These are phyloP conservation scores for Parascotia fuliginaria DNA, from an alignment of 2,888 invertebrate species.

Conservation along the genomic window DNA sequence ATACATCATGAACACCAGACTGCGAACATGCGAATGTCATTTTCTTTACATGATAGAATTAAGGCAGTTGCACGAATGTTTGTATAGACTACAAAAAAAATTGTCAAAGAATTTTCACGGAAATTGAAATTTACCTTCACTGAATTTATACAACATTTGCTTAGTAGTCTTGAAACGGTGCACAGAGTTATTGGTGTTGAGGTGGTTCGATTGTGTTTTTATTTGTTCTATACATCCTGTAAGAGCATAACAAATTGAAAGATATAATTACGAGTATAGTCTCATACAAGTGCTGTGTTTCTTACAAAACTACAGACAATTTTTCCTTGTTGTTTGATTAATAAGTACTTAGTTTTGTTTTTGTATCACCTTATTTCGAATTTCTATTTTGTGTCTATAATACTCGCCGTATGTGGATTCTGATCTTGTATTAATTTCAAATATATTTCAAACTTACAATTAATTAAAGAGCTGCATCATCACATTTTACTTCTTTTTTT, in stretches of 20 bases:
- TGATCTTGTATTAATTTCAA: no score
- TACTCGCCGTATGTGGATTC: no score
- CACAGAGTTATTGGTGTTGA: background rate
- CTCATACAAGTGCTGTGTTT: no score
- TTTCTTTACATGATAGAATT: slow-evolving; percentile 38
- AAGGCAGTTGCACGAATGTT: slow-evolving; percentile 19
- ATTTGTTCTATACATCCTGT: background rate
- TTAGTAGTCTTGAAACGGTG: background rate
- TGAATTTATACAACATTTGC: background rate
- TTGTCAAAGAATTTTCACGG: slow-evolving; percentile 11
- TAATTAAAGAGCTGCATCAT: no score
- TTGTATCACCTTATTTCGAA: no score
- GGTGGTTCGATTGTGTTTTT: background rate
- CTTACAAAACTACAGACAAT: no score
- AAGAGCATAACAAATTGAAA: background rate
- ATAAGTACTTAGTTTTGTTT: no score
- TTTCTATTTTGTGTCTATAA: no score
- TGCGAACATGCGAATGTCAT: slow-evolving; percentile 31
- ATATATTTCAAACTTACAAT: no score
- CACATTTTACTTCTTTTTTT: no score
- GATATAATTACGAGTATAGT: no score
- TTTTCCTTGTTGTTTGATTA: no score
- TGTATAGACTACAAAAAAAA: slow-evolving; percentile 4
- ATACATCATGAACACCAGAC: slow-evolving; percentile 56
- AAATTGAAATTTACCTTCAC: slow-evolving; percentile 7